Conservation (phyloP, 2,888 invertebrate genomes). For the Drosophila lutescens region DNA sequence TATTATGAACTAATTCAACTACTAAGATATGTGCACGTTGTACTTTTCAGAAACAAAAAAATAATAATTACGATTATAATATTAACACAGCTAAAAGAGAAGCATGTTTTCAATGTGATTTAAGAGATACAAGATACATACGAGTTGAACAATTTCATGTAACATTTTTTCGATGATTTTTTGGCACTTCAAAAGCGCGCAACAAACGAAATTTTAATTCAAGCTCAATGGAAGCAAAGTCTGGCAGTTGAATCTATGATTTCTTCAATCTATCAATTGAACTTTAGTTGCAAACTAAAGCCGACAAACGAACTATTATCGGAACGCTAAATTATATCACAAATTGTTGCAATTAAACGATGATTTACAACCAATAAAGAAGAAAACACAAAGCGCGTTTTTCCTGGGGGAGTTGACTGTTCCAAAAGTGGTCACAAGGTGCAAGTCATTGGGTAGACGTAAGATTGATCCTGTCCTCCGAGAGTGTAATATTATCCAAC, state of each 20-base stretch:
- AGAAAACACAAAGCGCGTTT: constrained; percentile 29
- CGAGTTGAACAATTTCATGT: constrained; percentile 65
- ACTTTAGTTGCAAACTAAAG: constrained; percentile 60
- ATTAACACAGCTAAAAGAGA: constrained; percentile 34
- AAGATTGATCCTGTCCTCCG: too few relatives aligned
- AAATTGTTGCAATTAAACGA: constrained; percentile 67
- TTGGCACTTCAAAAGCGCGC: constrained; percentile 62
- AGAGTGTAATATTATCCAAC: too few relatives aligned
- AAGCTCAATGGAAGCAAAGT: constrained; percentile 34
- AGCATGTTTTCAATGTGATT: constrained; percentile 71
- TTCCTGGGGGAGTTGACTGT: neutral
- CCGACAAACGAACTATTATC: constrained; percentile 47
- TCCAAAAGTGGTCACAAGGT: too few relatives aligned
- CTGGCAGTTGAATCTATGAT: constrained; percentile 46
- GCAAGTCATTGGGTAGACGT: too few relatives aligned
- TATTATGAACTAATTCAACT: constrained; percentile 54
- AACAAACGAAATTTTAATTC: constrained; percentile 50
- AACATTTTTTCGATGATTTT: constrained; percentile 61
- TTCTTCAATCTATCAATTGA: constrained; percentile 56
- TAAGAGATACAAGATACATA: constrained; percentile 57
- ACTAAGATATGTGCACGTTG: constrained; percentile 73
- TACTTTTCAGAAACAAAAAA: constrained; percentile 68
- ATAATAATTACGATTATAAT: constrained; percentile 45
- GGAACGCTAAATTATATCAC: constrained; percentile 49
- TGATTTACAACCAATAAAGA: constrained; percentile 63